phyloP scores from a whole-genome alignment of 30 jellyfish, hydroid and myxozoan species.

The Hydra vulgaris region DNA sequence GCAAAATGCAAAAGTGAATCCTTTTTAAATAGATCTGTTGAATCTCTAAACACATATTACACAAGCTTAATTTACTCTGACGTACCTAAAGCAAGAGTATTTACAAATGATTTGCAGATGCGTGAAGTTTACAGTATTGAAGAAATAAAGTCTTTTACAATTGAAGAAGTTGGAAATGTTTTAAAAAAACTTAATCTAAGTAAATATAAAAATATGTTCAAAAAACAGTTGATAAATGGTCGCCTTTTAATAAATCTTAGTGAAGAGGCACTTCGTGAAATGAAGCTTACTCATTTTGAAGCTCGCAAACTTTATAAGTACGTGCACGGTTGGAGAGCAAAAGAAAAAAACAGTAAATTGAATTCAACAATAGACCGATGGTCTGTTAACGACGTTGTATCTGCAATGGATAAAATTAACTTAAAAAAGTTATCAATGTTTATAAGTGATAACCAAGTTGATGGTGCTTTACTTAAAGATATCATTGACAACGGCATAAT shows the following conservation, averaged over 20 bases:
- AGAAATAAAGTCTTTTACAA: constrained; percentile 20
- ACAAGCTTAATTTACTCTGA: neutral
- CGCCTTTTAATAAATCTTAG: constrained; percentile 41
- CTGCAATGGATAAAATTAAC: constrained; percentile 31
- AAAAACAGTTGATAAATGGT: constrained; percentile 58
- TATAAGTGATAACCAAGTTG: constrained; percentile 44
- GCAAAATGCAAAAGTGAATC: neutral
- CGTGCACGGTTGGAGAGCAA: constrained; percentile 82
- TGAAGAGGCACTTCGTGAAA: constrained; percentile 64
- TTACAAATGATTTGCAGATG: neutral
- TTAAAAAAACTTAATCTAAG: constrained; percentile 23
- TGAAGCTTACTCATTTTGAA: constrained; percentile 58
- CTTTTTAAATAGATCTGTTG: neutral
- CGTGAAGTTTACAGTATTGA: constrained; percentile 16
- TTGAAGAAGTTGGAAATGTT: constrained; percentile 34
- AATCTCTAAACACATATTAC: neutral
- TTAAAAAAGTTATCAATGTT: constrained; percentile 31
- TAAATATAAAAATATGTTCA: constrained; percentile 19
- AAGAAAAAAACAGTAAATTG: neutral
- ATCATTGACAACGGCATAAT: constrained; percentile 42
- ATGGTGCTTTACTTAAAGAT: constrained; percentile 59
- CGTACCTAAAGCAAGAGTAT: neutral
- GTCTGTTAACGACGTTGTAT: constrained; percentile 48
- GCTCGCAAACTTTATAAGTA: constrained; percentile 70
- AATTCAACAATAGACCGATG: constrained; percentile 28